Base-by-base conservation (phyloP, 1,140 invertebrate genomes). In the Aphelenchoides besseyi region DNA sequence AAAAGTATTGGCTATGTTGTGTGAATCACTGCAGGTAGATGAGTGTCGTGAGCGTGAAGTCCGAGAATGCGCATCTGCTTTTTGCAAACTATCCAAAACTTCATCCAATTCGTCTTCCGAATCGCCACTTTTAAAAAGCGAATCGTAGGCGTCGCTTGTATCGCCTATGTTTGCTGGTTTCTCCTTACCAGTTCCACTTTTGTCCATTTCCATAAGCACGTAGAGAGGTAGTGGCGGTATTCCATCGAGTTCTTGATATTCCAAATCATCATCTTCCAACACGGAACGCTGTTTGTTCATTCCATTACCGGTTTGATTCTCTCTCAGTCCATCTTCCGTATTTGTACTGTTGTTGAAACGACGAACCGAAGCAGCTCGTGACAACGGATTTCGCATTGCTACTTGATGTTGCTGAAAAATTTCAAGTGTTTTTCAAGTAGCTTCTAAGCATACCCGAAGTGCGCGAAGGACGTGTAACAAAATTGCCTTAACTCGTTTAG, bases 401-500 rank as follows among this genome's bases (percentile, higher is more conserved):
- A 41, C 26, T 55, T 71, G 23, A 53, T 59, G 36, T 71, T 78
- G 33, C 66, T 69, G 54, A 70, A 72, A n/a, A 37, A 1, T 59
- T 64, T 57, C 73, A 41, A 35, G 72, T 72, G n/a, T 71, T 71
- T 41, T 84, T 81, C n/a, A n/a, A n/a, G n/a, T n/a, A n/a, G n/a
- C n/a, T n/a, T n/a, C n/a, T 8, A n/a, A n/a, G 71, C 30, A 57
- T 30, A 84, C 83, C 67, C 82, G 78, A 9, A 88, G 64, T 61
- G 84, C 87, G n/a, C 88, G 89, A 12, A 98, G 93, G 41, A 99
- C 88, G 88, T 99, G 96, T 1, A 93, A 91, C 37, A 99, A 87
- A 71, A 99, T 98, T 0, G 95, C 95, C 86, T 97, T 97, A 0
- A 98, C 96, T 89, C 94, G 93, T 78, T 92, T 87, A 36, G 96